Conservation (phyloP, 2,888 invertebrate genomes). For the Homarus gammarus region DNA sequence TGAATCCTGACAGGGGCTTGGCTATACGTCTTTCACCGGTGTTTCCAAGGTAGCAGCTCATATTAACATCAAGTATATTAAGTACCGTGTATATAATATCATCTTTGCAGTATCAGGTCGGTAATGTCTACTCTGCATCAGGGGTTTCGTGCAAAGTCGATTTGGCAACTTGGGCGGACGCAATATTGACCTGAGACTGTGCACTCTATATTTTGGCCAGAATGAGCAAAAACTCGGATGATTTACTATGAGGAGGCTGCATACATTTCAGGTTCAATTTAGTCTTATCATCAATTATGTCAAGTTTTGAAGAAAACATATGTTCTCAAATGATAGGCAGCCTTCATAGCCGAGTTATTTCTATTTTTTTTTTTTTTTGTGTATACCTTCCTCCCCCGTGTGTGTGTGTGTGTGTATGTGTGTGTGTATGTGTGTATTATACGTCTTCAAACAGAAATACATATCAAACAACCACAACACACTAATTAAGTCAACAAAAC, state of each 20-base stretch:
- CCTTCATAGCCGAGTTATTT: conserved; percentile 29
- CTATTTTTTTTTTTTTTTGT: neutral
- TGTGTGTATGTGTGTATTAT: conserved; percentile 7
- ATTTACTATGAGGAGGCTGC: conserved; percentile 56
- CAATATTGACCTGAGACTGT: neutral
- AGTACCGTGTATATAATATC: neutral
- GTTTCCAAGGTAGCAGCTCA: no score
- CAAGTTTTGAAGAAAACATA: conserved; percentile 61
- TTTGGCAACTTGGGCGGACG: neutral
- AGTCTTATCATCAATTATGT: conserved; percentile 63
- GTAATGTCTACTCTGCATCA: neutral
- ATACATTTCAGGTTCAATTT: conserved; percentile 60
- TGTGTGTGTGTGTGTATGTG: conserved; percentile 35
- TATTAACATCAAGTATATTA: neutral
- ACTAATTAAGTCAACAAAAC: no score
- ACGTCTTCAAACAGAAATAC: no score
- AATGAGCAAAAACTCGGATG: conserved; percentile 58
- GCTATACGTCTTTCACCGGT: no score
- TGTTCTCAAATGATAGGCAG: conserved; percentile 62
- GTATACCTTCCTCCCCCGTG: neutral
- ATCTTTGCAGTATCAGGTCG: neutral
- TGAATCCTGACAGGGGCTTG: no score
- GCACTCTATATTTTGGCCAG: conserved; percentile 48
- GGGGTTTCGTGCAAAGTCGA: neutral
- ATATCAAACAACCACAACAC: no score